Base-by-base conservation (phyloP, 2,888 invertebrate species). In the Tetanocera ferruginea region DNA sequence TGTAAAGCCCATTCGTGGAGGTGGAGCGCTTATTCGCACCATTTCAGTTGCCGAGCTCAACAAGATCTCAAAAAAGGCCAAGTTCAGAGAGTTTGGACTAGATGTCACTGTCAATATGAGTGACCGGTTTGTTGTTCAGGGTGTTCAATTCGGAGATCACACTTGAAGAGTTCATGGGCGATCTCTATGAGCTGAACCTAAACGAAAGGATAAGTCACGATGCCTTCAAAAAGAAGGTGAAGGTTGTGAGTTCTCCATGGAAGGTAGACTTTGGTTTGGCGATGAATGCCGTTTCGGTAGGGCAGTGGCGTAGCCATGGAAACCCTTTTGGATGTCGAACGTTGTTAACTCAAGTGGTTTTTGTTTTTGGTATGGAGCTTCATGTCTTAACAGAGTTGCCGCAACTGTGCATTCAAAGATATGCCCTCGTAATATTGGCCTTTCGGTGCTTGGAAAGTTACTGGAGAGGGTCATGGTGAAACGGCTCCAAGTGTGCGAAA, bases 1-100 rank as follows among this genome's bases (percentile, higher is more conserved):
- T 9, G 19, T 57, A 23, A 57, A 57, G 57, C 57, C 57, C 19
- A 57, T 57, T 57, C 57, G 57, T 17, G 57, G 19, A 23, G 57
- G 57, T 23, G 57, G 57, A 52, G 70, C n/a, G 69, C 19, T 79
- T 1, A 81, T 81, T 43, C 77, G 80, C 34, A 79, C 80, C 3
- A 77, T 74, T 3, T 80, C 80, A 1, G 76, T 67, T 2, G 70
- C 64, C 11, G 80, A 80, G 23, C 37, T 75, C 1, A 28, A 52
- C 9, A 78, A 70, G 17, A 74, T 80, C 5, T 78, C 78, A 2
- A 72, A 11, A 1, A 80, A 73, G 49, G 28, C 31, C 17, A 79
- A 76, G 80, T 81, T 81, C 31, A 43, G 14, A 31, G 77, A 78
- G n/a, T 67, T 78, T 0, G 76, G 79, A 0, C 34, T 77, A 0